A percentile compares a stretch with the other conserved stretches of the same genome.
Conservation (phyloP, 2,113 vertebrate species). For the Tonatia bakeri region DNA sequence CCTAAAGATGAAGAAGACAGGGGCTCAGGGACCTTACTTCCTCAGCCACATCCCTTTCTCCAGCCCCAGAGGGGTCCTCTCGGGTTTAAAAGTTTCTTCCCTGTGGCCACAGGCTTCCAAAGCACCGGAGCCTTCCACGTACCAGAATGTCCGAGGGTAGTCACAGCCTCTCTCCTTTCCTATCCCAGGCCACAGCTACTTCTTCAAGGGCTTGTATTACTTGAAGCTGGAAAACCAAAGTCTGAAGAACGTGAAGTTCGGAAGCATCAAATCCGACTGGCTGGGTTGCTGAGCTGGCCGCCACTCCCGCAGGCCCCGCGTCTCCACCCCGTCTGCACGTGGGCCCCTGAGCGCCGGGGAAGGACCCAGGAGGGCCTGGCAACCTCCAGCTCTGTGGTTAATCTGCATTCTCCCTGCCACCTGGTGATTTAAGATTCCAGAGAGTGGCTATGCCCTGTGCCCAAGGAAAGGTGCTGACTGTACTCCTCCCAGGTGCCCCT, state of each 20-base stretch:
- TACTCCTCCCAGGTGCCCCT: slow-evolving; percentile 46
- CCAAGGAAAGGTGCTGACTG: slow-evolving; percentile 79
- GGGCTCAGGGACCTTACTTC: not conserved
- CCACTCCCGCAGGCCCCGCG: not conserved
- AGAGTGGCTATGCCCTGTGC: slow-evolving; percentile 45
- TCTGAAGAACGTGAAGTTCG: slow-evolving; percentile 96
- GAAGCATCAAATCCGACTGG: slow-evolving; percentile 96
- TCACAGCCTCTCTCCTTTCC: slow-evolving; percentile 56
- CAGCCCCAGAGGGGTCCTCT: not conserved
- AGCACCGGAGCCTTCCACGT: not conserved
- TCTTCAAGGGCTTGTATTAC: slow-evolving; percentile 96
- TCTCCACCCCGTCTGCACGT: not conserved
- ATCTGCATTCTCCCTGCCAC: slow-evolving; percentile 35
- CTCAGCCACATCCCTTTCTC: not conserved
- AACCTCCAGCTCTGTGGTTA: slow-evolving; percentile 77
- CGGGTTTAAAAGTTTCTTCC: not conserved
- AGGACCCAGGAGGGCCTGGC: slow-evolving; percentile 77
- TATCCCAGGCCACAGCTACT: slow-evolving; percentile 92
- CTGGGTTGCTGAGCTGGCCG: slow-evolving; percentile 89
- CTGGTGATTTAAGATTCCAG: slow-evolving; percentile 78
- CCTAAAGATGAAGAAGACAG: not conserved
- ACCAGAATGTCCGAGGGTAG: not conserved
- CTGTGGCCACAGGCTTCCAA: not conserved
- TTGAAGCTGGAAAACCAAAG: slow-evolving; percentile 95
- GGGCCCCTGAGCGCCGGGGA: not conserved